phyloP scores from a whole-genome alignment of 2,113 vertebrate genomes.

The Salvator merianae region DNA sequence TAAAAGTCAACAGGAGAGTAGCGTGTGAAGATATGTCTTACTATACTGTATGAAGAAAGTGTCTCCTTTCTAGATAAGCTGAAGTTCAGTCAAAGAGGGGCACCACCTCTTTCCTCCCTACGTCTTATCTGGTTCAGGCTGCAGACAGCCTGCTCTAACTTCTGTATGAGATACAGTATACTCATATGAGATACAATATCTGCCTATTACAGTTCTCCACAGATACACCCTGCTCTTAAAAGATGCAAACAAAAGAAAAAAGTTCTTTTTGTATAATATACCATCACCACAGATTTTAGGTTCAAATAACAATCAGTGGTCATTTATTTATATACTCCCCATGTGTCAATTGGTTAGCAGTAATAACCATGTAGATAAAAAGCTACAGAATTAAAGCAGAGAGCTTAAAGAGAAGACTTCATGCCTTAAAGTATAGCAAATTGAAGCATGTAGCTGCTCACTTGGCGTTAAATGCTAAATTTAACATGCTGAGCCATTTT shows the following conservation, averaged over 20 bases:
- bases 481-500: background rate
- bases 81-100: background rate
- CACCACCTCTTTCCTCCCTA: constrained; percentile 12
- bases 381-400: background rate
- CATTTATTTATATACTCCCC: background rate
- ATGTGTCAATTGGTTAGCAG: background rate
- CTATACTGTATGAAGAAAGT: background rate
- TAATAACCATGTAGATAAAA: background rate
- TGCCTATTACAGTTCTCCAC: background rate
- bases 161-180: background rate
- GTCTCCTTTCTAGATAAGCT: constrained; percentile 11
- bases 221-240: background rate
- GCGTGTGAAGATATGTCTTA: background rate
- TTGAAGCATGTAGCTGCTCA: background rate
- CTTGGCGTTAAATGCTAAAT: background rate
- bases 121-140: constrained; percentile 35
- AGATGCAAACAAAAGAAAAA: rapidly evolving
- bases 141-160: constrained; percentile 18
- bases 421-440: background rate
- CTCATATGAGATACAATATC: too few species aligned
- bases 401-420: background rate
- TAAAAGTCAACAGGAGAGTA: background rate
- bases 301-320: rapidly evolving
- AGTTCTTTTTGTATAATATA: background rate
- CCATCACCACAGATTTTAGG: background rate